phyloP scores from a whole-genome alignment of 2,797 vertebrate species.

The Rhodeus uyekii region DNA sequence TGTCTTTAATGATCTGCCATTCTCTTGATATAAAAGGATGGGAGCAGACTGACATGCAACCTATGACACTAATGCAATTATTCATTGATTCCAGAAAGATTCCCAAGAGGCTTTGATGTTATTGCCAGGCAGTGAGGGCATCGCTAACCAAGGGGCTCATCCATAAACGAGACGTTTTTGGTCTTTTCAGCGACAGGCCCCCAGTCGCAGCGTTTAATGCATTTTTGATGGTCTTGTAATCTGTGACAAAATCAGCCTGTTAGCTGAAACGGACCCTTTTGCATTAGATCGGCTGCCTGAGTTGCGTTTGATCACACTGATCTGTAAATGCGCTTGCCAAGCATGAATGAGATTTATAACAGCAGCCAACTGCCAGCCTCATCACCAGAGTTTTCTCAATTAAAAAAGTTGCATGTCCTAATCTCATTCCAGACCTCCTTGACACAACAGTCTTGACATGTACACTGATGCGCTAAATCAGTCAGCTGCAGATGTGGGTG shows the following conservation, averaged over 20 bases:
- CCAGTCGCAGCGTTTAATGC: slow-evolving; percentile 31
- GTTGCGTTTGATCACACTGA: slow-evolving; percentile 49
- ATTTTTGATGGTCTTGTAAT: slow-evolving; percentile 41
- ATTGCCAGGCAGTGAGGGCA: slow-evolving; percentile 13
- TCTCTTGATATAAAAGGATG: slow-evolving; percentile 2
- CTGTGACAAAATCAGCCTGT: slow-evolving; percentile 45
- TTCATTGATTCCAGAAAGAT: slow-evolving; percentile 19
- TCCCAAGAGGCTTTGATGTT: slow-evolving; percentile 46
- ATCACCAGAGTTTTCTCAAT: slow-evolving; percentile 59
- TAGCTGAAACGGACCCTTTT: slow-evolving; percentile 24
- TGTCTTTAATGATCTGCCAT: slow-evolving; percentile 30
- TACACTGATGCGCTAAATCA: slow-evolving; percentile 66
- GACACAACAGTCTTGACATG: slow-evolving; percentile 62
- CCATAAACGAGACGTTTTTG: slow-evolving; percentile 16
- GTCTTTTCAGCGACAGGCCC: background rate
- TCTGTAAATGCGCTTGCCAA: slow-evolving; percentile 37
- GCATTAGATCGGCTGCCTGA: slow-evolving; percentile 39
- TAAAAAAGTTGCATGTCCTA: slow-evolving; percentile 67
- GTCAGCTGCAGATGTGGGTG: slow-evolving; percentile 41
- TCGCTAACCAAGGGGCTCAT: slow-evolving; percentile 9
- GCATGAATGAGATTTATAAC: slow-evolving; percentile 45
- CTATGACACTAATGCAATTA: slow-evolving; percentile 49
- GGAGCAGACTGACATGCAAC: slow-evolving; percentile 28
- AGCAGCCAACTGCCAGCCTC: slow-evolving; percentile 30
- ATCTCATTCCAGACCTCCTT: slow-evolving; percentile 60